Evolutionary conservation across 2,797 vertebrate species (phyloP).

Genomic region (Muscicapa striata): DNA sequence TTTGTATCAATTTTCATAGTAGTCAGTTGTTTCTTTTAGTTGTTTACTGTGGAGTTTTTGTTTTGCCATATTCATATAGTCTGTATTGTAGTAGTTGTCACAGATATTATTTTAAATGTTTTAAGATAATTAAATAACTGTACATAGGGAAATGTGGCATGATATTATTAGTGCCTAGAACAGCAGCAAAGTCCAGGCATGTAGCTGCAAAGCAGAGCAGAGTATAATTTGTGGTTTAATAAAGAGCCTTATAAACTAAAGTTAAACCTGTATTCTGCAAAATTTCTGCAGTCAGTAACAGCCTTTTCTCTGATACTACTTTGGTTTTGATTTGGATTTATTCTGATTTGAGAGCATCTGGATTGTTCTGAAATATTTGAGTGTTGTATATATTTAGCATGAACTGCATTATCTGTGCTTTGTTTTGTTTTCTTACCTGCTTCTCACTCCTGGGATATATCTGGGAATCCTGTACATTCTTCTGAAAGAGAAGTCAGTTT

Average conservation of each 20-base stretch:
- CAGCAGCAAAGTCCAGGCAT: not conserved
- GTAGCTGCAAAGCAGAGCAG: not conserved
- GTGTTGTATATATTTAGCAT: not conserved
- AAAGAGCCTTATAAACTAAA: not conserved
- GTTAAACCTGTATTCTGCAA: not conserved
- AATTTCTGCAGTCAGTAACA: not conserved
- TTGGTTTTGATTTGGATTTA: not conserved
- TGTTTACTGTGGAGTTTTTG: rapidly evolving
- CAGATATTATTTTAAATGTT: not conserved
- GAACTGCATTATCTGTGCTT: not conserved
- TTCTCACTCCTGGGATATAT: not conserved
- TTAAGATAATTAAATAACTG: not conserved
- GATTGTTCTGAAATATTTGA: not conserved
- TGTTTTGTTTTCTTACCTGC: not conserved
- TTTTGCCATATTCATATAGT: too few species aligned
- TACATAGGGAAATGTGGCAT: not conserved
- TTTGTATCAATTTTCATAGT: not conserved
- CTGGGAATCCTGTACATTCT: rapidly evolving
- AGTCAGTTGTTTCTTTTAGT: not conserved
- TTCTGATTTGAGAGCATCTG: not conserved
- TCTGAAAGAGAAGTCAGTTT: not conserved
- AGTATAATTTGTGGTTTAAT: not conserved
- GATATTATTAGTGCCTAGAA: not conserved
- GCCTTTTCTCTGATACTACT: not conserved
- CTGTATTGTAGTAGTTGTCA: not conserved